Evolutionary conservation across 2,888 invertebrate genomes (phyloP).

Genomic region (Orchesellides sinensis): DNA sequence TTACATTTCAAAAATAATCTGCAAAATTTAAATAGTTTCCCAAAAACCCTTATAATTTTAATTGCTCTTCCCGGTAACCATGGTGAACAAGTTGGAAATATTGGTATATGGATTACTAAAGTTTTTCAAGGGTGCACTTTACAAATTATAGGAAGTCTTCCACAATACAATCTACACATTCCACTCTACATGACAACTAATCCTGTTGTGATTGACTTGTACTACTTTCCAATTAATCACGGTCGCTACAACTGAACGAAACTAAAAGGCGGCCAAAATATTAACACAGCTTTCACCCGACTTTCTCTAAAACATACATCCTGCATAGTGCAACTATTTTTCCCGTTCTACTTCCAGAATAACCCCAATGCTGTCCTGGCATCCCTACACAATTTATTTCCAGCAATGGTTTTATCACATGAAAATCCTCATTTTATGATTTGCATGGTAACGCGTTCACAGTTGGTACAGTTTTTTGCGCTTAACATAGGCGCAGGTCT

Average conservation of each 20-base stretch:
- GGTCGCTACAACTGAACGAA: background rate
- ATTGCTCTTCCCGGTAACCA: no score
- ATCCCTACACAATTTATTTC: background rate
- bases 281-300: background rate
- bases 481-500: background rate
- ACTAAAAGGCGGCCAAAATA: background rate
- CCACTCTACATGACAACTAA: background rate
- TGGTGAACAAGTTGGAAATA: background rate
- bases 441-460: no score
- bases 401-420: background rate
- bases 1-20: no score
- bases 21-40: no score
- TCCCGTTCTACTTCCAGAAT: background rate
- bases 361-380: background rate
- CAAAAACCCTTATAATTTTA: no score
- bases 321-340: background rate
- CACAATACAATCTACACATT: background rate
- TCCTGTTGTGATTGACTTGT: background rate
- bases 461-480: background rate
- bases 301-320: background rate
- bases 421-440: slow-evolving; percentile 30
- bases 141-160: background rate
- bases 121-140: slow-evolving; percentile 9
- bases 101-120: background rate
- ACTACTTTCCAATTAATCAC: background rate